Evolutionary conservation across 2,797 vertebrate species (phyloP).

Genomic region (Anomalospiza imberbis): DNA sequence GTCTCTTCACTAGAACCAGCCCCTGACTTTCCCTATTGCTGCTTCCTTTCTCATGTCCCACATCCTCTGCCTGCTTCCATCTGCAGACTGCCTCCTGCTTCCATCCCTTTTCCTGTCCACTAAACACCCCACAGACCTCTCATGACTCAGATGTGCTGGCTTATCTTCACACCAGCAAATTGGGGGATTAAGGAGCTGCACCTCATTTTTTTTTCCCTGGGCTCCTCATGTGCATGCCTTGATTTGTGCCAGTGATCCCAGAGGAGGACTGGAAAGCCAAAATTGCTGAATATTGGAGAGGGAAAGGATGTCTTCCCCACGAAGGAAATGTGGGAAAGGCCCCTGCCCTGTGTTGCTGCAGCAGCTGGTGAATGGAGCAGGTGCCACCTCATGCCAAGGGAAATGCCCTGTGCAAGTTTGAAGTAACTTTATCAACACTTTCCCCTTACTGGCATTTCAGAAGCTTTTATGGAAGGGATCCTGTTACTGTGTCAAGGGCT

Average conservation of each 20-base stretch:
- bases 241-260: not conserved
- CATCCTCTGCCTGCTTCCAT: not conserved
- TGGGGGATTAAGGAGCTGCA: not conserved
- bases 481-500: not conserved
- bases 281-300: fast-evolving
- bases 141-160: fast-evolving
- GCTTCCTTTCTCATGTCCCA: not conserved
- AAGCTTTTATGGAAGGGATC: not conserved
- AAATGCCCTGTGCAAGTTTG: fast-evolving
- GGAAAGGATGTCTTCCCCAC: fast-evolving
- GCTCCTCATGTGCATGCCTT: not conserved
- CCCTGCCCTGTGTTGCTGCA: not conserved
- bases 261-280: not conserved
- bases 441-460: not conserved
- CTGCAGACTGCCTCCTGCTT: not conserved
- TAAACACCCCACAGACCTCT: fast-evolving
- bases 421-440: not conserved
- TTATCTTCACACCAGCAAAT: not conserved
- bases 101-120: fast-evolving
- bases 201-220: too few species aligned
- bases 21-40: fast-evolving
- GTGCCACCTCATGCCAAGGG: fast-evolving
- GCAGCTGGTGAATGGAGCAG: not conserved
- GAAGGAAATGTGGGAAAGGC: not conserved
- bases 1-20: not conserved